Base-by-base conservation (phyloP, 30 jellyfish, hydroid and myxozoan species). In the Hydractinia echinata region DNA sequence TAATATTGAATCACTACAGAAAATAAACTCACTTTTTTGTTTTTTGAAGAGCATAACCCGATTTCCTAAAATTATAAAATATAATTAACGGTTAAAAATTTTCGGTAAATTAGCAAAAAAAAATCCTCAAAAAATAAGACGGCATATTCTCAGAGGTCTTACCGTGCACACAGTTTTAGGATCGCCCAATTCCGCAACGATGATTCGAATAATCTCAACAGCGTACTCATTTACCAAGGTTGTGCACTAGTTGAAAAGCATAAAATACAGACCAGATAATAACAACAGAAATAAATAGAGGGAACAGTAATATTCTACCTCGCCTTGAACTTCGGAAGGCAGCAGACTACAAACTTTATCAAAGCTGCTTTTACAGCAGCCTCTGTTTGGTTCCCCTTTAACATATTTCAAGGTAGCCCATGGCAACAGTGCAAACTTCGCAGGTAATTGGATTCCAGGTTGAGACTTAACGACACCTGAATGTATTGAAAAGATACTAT, bases 301-400 rank as follows among this genome's bases (percentile, higher is more conserved):
- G 44, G 44, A 30, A 30, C 44, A 30, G 44, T 30, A 30, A 30
- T 30, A 30, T 30, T 30, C 44, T 13, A 64, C 74, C 74, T 64
- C 74, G 19, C 74, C 6, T 9, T 48, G 11, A 13, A 61, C 55
- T 9, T 16, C 13, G 18, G 44, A 30, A 6, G 87, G 87, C 10
- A 80, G 44, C 10, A 15, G 10, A 61, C 84, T 39, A 49, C 87
- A 80, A 39, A 80, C 69, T 61, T 80, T 66, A 54, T 80, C 55
- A 80, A 50, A 9, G 69, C 81, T 49, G 30, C 54, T 66, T 80
- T 80, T 4, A 80, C 69, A 15, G 30, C 68, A 14, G 20, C 87
- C 67, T 56, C 76, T 20, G 87, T 80, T 62, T 66, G 48, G 50
- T 66, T 60, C 19, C 81, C 87, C 67, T 80, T 49, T 7, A 80